Conservation (phyloP, 1,140 invertebrate species). For the Caenorhabditis inopinata region DNA sequence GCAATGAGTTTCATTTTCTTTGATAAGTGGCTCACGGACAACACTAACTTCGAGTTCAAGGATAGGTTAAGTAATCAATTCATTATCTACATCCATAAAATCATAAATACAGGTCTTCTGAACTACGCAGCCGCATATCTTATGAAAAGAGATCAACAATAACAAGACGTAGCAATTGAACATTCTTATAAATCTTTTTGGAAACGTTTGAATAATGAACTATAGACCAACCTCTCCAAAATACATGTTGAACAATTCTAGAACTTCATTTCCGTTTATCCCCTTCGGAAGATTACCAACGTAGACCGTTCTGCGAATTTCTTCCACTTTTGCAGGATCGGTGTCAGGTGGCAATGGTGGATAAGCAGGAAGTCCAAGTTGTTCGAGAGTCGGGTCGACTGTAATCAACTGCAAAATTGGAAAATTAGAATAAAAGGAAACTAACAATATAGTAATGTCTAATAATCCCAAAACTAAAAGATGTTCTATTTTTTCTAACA, state of each 20-base stretch:
- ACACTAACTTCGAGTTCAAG: slow-evolving; percentile 17
- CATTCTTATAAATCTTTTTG: too few relatives aligned
- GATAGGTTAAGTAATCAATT: not conserved
- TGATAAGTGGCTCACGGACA: slow-evolving; percentile 29
- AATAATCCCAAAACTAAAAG: slow-evolving; percentile 2
- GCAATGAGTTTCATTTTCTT: not conserved
- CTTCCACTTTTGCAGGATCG: slow-evolving; percentile 88
- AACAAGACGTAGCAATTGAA: too few relatives aligned
- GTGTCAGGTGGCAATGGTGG: slow-evolving; percentile 85
- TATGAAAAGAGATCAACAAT: too few relatives aligned
- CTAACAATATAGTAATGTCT: not conserved
- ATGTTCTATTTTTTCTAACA: not conserved
- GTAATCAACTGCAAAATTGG: slow-evolving; percentile 74
- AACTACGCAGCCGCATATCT: too few relatives aligned
- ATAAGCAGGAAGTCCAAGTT: slow-evolving; percentile 83
- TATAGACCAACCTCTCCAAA: slow-evolving; percentile 60
- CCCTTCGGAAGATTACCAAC: slow-evolving; percentile 72
- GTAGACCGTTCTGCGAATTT: slow-evolving; percentile 86
- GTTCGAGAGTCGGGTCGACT: slow-evolving; percentile 82
- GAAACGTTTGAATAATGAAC: too few relatives aligned
- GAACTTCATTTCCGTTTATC: slow-evolving; percentile 56
- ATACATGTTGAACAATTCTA: slow-evolving; percentile 62
- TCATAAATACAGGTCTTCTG: not conserved
- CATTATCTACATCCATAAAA: not conserved
- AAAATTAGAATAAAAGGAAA: not conserved